Evolutionary conservation across 2,888 invertebrate species (phyloP).

Genomic region (Helleia helle): DNA sequence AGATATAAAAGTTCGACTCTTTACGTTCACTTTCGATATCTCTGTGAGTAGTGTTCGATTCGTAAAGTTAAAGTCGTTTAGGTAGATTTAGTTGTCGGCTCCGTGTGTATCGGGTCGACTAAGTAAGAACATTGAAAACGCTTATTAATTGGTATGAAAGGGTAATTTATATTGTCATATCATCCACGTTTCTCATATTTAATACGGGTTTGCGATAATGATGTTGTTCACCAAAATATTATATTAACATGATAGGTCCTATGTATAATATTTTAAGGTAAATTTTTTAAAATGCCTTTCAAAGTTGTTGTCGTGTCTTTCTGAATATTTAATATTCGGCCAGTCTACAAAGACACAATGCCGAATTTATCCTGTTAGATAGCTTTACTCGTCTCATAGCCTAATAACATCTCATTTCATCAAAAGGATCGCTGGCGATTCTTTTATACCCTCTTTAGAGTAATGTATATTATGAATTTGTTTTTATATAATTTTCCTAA

Average conservation of each 20-base stretch:
- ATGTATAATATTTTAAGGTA: constrained; percentile 65
- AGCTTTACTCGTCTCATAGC: constrained; percentile 60
- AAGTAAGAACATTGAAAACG: constrained; percentile 74
- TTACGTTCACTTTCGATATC: constrained; percentile 58
- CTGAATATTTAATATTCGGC: constrained; percentile 63
- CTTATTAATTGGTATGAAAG: constrained; percentile 75
- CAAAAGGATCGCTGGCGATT: constrained; percentile 68
- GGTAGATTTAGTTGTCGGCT: constrained; percentile 62
- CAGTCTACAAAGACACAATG: constrained; percentile 43
- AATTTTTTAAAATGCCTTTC: constrained; percentile 68
- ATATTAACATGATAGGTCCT: constrained; percentile 67
- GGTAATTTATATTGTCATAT: constrained; percentile 75
- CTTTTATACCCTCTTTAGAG: constrained; percentile 62
- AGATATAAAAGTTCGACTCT: constrained; percentile 52
- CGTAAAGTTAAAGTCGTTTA: constrained; percentile 61
- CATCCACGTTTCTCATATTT: constrained; percentile 74
- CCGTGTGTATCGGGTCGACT: constrained; percentile 58
- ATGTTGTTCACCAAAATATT: constrained; percentile 73
- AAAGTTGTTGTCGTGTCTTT: constrained; percentile 63
- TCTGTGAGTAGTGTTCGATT: constrained; percentile 68
- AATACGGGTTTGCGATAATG: constrained; percentile 75
- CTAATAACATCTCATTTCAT: constrained; percentile 65
- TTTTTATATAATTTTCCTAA: constrained; percentile 9
- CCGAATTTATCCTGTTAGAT: constrained; percentile 46
- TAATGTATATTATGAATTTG: constrained; percentile 35